Evolutionary conservation across 2,113 vertebrate species (phyloP), one percentile per base, ranked within the genome.

Genomic region (Aythya baeri): DNA sequence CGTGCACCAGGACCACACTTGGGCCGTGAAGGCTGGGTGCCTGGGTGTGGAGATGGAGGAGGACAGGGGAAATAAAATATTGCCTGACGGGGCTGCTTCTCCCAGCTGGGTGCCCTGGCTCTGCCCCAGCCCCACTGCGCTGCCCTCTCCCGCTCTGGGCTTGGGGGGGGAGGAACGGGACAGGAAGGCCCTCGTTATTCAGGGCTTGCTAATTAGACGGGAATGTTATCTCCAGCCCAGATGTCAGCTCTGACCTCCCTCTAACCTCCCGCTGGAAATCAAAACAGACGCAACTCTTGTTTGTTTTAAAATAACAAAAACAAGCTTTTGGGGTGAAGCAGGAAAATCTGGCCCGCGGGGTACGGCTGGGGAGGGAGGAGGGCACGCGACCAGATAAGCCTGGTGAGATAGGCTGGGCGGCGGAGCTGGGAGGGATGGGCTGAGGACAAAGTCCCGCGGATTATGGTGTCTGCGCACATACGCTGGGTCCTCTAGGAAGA

Each of bases 221-320:
- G 97, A 97, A 97, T 97, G 97, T 97, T 97, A 97, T 97, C 95
- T 96, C 89, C 95, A 94, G 63, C 80, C 88, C 97, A 97, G 96
- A 97, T 97, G 97, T 96, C 65, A 86, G 95, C 81, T 89, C 94
- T 94, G 95, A 97, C 96, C 95, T 97, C 94, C 71, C 54, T 72
- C 81, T 95, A 94, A 97, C 95, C 96, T 94, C 86, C 43, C 75
- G 68, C 85, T 94, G 90, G 86, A 95, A 97, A 97, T 83, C 76
- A 91, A 95, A 91, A 89, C 91, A 94, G 85, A 84, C 11, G 3
- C 57, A 95, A 86, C 13, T 34, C 76, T 78, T 78, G 55, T 77
- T 96, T 97, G 83, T 58, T 94, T 91, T 94, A 87, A 92, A 97
- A 94, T 78, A 88, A 88, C 83, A 89, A 92, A 88, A 94, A 86